Evolutionary conservation across 2,797 vertebrate genomes (phyloP).

Genomic region (Chrysolophus pictus): DNA sequence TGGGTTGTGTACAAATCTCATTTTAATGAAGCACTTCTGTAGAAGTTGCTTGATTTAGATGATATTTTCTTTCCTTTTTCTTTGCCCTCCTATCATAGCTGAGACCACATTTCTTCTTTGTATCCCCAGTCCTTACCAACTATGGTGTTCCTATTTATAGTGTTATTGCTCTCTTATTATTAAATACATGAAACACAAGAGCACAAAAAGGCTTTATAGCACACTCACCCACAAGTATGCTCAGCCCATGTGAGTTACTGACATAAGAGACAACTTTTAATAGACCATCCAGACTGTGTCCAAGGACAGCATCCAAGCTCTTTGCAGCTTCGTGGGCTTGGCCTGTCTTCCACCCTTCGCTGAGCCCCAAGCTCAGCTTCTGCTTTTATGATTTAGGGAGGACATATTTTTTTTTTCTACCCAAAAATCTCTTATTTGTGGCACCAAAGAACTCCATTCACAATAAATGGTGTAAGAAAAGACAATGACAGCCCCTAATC

Average conservation of each 20-base stretch:
- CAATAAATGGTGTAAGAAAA: constrained; percentile 6
- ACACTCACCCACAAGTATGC: constrained; percentile 54
- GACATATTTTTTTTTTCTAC: neutral
- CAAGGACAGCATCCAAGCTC: neutral
- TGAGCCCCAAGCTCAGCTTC: neutral
- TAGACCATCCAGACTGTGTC: neutral
- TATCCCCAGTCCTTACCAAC: constrained; percentile 54
- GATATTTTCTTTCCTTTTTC: constrained; percentile 22
- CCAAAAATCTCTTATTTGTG: neutral
- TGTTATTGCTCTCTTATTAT: constrained; percentile 33
- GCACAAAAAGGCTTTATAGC: constrained; percentile 46
- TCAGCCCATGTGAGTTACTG: constrained; percentile 25
- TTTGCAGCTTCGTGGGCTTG: neutral
- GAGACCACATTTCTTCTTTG: constrained; percentile 20
- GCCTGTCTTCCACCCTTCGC: neutral
- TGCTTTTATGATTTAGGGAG: neutral
- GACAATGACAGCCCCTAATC: neutral
- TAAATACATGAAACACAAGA: constrained; percentile 54
- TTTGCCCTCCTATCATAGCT: constrained; percentile 23
- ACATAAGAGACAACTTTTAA: constrained; percentile 39
- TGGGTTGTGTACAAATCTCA: constrained; percentile 22
- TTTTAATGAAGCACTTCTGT: constrained; percentile 36
- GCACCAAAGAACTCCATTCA: neutral
- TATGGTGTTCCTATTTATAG: constrained; percentile 66
- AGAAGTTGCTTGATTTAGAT: constrained; percentile 3